Conservation (phyloP, 1,140 invertebrate genomes). For the Polypedilum vanderplanki region DNA sequence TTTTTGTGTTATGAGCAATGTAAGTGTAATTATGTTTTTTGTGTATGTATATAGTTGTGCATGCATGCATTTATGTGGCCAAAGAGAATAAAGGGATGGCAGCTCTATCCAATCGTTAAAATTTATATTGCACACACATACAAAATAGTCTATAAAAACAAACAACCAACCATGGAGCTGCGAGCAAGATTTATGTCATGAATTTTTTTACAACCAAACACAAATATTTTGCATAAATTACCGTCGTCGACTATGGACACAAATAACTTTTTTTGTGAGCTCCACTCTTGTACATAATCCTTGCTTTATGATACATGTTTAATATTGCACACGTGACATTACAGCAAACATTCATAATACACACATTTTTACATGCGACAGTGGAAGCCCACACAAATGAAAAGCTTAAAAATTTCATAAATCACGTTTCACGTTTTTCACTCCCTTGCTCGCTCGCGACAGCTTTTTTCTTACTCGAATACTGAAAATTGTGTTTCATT, state of each 20-base stretch:
- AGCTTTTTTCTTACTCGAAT: neutral
- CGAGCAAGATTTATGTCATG: conserved; percentile 4
- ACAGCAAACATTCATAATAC: neutral
- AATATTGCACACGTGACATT: conserved; percentile 25
- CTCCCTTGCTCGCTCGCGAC: neutral
- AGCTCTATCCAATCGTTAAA: neutral
- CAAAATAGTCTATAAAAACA: neutral
- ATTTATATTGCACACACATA: neutral
- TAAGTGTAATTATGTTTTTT: neutral
- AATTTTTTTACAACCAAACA: conserved; percentile 16
- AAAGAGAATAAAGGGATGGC: neutral
- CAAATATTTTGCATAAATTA: conserved; percentile 20
- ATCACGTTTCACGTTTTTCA: conserved; percentile 10
- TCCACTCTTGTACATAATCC: neutral
- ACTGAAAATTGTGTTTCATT: neutral
- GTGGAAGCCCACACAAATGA: neutral
- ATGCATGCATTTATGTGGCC: neutral
- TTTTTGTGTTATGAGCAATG: neutral
- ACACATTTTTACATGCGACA: too few species aligned
- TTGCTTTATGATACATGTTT: conserved; percentile 16
- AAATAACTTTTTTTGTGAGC: neutral
- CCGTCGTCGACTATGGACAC: neutral
- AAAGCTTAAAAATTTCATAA: conserved; percentile 26
- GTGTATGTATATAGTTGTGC: neutral
- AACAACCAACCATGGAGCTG: neutral